Evolutionary conservation across 2,888 invertebrate species (phyloP), one percentile per base, ranked within the genome.

Genomic region (Plagodis pulveraria): DNA sequence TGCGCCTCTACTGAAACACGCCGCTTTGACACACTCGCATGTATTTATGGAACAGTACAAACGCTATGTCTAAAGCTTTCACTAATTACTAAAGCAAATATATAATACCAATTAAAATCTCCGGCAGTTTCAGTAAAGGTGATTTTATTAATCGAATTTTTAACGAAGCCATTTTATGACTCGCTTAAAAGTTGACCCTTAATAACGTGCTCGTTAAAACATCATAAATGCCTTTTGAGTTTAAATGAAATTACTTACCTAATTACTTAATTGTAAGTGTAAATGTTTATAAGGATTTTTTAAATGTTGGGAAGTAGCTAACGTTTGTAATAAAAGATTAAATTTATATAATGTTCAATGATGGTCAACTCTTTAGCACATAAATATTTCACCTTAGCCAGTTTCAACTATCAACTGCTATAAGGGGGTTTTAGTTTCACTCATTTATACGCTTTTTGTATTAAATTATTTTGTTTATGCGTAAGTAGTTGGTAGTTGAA

Each of bases 401-500:
- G 76, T 80, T 65, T 89, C 91, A 89, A 90, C 90, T 91, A 91
- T 89, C 91, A 89, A 90, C 87, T 81, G 83, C 89, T 81, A 77
- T 69, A 70, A 80, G 84, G 87, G 90, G 91, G 90, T 88, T 83
- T 81, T 81, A 72, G 75, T 82, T 80, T 78, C 77, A 81, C 75
- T 81, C 77, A 80, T 85, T 80, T 77, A 67, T 76, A 80, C 73
- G 78, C 82, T 84, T 78, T 77, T 80, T 86, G 66, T 70, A 75
- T 70, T 76, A 76, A 81, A 76, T 76, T 76, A 69, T 74, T 78
- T 76, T 78, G 76, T 77, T 71, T 72, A 71, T 73, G 80, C 78
- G 77, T 80, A 84, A 83, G 87, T 88, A 86, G 85, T 90, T 91
- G 91, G 87, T 89, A 89, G 88, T 91, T 91, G 91, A 89, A 83